Evolutionary conservation across 2,113 vertebrate genomes (phyloP).

Genomic region (Haemorhous mexicanus): DNA sequence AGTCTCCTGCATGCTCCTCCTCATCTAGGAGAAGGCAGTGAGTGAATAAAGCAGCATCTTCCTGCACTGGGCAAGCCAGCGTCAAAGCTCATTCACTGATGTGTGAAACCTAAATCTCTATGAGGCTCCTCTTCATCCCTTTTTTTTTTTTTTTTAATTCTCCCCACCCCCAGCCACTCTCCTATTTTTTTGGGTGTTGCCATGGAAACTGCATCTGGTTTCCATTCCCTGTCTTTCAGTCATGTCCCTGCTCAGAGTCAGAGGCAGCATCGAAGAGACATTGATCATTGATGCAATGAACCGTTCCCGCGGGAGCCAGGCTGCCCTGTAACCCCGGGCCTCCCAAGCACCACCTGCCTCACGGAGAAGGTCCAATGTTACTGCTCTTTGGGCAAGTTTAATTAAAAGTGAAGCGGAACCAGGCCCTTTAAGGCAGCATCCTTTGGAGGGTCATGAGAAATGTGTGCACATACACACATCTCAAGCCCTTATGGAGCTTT

Average conservation of each 20-base stretch:
- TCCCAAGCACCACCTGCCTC: slow-evolving; percentile 2
- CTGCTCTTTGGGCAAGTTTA: slow-evolving; percentile 22
- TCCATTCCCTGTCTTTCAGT: slow-evolving; percentile 61
- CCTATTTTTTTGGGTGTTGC: slow-evolving; percentile 63
- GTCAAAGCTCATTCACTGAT: slow-evolving; percentile 50
- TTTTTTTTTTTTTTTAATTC: neutral
- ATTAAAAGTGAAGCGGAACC: slow-evolving; percentile 43
- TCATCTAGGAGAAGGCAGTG: neutral
- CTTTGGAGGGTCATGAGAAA: neutral
- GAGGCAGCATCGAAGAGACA: slow-evolving; percentile 52
- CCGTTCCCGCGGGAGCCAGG: slow-evolving; percentile 11
- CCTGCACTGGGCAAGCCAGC: neutral
- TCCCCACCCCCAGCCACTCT: slow-evolving; percentile 28
- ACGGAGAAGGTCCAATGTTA: slow-evolving; percentile 13
- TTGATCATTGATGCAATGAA: slow-evolving; percentile 68
- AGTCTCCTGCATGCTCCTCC: neutral
- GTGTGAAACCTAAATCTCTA: slow-evolving; percentile 50
- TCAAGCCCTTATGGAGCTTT: neutral
- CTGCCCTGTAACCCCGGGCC: slow-evolving; percentile 15
- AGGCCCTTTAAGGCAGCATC: neutral
- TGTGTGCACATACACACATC: no score
- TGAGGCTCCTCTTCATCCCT: neutral
- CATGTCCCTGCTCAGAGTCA: slow-evolving; percentile 61
- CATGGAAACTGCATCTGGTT: slow-evolving; percentile 75
- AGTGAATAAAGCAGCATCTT: neutral